phyloP scores from a whole-genome alignment of 2,113 vertebrate species.

The Zonotrichia leucophrys region DNA sequence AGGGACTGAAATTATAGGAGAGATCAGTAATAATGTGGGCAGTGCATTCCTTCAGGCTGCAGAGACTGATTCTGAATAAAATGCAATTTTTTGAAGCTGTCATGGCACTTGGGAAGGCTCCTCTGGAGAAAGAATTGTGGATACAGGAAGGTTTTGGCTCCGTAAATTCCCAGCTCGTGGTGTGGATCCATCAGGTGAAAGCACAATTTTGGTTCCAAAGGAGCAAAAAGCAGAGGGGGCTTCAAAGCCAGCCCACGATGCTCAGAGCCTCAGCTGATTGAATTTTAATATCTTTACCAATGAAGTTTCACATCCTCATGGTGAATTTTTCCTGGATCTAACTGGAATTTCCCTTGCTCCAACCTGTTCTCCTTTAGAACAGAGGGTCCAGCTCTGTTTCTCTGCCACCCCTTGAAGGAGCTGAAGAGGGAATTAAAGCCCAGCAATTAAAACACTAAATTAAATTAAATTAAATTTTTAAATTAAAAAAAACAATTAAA shows the following conservation, averaged over 20 bases:
- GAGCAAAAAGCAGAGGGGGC: background rate
- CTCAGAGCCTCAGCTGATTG: background rate
- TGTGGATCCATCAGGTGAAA: background rate
- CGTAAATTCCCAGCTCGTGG: background rate
- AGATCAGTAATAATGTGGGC: background rate
- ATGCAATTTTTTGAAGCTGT: background rate
- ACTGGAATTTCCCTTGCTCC: background rate
- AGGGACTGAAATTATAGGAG: background rate
- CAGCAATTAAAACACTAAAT: background rate
- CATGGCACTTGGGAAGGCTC: fast-evolving
- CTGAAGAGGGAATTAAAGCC: background rate
- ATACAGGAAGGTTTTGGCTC: background rate
- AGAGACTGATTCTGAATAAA: background rate
- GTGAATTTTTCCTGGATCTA: background rate
- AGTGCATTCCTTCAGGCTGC: background rate
- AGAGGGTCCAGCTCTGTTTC: background rate
- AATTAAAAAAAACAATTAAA: background rate
- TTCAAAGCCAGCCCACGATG: background rate
- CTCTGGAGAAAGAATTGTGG: background rate
- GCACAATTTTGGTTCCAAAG: background rate
- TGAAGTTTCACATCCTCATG: background rate
- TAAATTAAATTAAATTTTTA: too few relatives aligned
- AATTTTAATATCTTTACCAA: background rate
- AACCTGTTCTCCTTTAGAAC: background rate
- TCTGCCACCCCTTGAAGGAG: background rate